Percentiles rank a stretch among this genome's conserved stretches.
Evolutionary conservation across 2,797 vertebrate species (phyloP).

Genomic region (Esox lucius): DNA sequence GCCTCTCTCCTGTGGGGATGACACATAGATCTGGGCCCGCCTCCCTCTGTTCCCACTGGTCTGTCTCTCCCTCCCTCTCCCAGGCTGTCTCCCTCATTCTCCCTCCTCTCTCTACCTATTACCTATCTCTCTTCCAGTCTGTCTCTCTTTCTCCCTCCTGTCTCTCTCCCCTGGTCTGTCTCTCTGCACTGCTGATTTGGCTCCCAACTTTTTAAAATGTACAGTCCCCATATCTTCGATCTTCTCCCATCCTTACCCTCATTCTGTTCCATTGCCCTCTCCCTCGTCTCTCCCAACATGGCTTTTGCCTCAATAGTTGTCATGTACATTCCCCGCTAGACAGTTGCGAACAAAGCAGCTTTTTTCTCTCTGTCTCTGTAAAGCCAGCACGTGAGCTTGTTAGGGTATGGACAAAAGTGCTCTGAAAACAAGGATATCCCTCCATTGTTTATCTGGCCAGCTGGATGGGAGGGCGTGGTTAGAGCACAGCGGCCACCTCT

Average conservation of each 20-base stretch:
- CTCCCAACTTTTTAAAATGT: slow-evolving; percentile 1
- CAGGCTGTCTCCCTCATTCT: not conserved
- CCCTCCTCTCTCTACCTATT: not conserved
- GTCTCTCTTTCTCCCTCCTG: not conserved
- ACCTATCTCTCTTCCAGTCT: no score
- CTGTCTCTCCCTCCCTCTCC: not conserved
- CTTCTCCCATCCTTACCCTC: no score
- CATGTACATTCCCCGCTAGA: slow-evolving; percentile 32
- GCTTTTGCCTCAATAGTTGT: slow-evolving; percentile 23
- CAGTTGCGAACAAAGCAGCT: slow-evolving; percentile 44
- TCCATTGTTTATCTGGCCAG: slow-evolving; percentile 74
- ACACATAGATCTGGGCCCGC: not conserved
- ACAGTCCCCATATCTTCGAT: no score
- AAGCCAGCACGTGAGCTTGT: slow-evolving; percentile 40
- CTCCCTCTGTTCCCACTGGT: no score
- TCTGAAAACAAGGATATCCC: slow-evolving; percentile 80
- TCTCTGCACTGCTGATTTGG: not conserved
- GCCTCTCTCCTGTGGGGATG: not conserved
- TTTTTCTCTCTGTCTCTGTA: slow-evolving; percentile 24
- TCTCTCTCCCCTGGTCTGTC: not conserved
- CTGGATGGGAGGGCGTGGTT: slow-evolving; percentile 70
- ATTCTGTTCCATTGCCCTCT: not conserved
- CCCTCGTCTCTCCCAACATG: slow-evolving; percentile 1
- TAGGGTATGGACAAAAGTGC: slow-evolving; percentile 42
- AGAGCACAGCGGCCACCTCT: not conserved